phyloP scores from a whole-genome alignment of 2,888 invertebrate species.

The Calameuta idolon region DNA sequence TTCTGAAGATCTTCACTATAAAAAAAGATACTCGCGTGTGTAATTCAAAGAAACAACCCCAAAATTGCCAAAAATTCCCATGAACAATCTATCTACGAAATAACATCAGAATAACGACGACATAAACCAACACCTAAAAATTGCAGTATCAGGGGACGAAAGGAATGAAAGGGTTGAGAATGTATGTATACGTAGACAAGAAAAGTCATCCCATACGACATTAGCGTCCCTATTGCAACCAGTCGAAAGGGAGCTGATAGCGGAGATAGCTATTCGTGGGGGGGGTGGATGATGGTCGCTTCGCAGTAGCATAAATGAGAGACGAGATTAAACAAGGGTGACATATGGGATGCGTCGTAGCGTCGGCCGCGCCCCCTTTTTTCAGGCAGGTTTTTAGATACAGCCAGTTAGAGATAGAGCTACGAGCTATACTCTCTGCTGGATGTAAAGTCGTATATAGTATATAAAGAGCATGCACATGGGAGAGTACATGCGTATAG shows the following conservation, averaged over 20 bases:
- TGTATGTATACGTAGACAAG: neutral
- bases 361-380: conserved; percentile 19
- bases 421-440: neutral
- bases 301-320: conserved; percentile 61
- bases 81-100: neutral
- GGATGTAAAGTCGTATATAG: neutral
- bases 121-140: neutral
- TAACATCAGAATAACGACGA: neutral
- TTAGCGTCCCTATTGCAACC: neutral
- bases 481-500: neutral
- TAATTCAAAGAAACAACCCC: neutral
- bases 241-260: neutral
- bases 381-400: conserved; percentile 22
- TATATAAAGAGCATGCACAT: neutral
- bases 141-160: neutral
- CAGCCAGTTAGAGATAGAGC: conserved; percentile 7
- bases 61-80: neutral
- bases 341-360: conserved; percentile 46
- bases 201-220: neutral
- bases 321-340: conserved; percentile 58
- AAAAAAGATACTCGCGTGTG: neutral
- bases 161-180: neutral
- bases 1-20: neutral
- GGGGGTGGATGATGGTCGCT: conserved; percentile 33
- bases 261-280: neutral